Evolutionary conservation across 2,888 invertebrate genomes (phyloP).

Genomic region (Stenchaetothrips biformis): DNA sequence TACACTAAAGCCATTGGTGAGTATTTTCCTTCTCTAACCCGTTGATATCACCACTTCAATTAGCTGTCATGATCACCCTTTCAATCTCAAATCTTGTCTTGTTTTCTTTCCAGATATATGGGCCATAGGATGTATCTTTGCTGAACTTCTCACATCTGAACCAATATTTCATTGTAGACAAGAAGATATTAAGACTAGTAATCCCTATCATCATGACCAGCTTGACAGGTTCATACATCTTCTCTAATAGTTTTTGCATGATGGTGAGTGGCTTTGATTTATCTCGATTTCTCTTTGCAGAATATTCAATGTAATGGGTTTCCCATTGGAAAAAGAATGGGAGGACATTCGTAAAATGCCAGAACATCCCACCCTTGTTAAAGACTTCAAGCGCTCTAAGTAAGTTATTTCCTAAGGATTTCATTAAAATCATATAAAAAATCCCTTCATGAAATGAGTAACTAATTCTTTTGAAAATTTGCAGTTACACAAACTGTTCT

Average conservation of each 20-base stretch:
- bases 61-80: conserved; percentile 12
- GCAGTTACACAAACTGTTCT: conserved; percentile 79
- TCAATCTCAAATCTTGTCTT: neutral
- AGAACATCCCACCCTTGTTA: conserved; percentile 89
- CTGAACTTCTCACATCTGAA: conserved; percentile 96
- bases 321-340: conserved; percentile 96
- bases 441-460: conserved; percentile 32
- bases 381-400: conserved; percentile 94
- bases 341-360: conserved; percentile 99
- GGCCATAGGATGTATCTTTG: conserved; percentile 99
- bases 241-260: neutral
- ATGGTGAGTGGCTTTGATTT: too few species aligned
- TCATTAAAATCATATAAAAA: conserved; percentile 18
- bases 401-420: conserved; percentile 47
- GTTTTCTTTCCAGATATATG: conserved; percentile 72
- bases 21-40: conserved; percentile 28
- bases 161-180: conserved; percentile 99
- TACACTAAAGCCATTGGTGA: conserved; percentile 95
- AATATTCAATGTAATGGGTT: conserved; percentile 99
- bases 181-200: conserved; percentile 98
- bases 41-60: conserved; percentile 18
- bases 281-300: conserved; percentile 46
- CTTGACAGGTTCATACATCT: conserved; percentile 59
- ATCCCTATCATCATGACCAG: conserved; percentile 99
- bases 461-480: conserved; percentile 41